Percentiles rank a stretch among this genome's conserved stretches.
phyloP scores from a whole-genome alignment of 2,113 vertebrate species.

The Mustela lutreola region DNA sequence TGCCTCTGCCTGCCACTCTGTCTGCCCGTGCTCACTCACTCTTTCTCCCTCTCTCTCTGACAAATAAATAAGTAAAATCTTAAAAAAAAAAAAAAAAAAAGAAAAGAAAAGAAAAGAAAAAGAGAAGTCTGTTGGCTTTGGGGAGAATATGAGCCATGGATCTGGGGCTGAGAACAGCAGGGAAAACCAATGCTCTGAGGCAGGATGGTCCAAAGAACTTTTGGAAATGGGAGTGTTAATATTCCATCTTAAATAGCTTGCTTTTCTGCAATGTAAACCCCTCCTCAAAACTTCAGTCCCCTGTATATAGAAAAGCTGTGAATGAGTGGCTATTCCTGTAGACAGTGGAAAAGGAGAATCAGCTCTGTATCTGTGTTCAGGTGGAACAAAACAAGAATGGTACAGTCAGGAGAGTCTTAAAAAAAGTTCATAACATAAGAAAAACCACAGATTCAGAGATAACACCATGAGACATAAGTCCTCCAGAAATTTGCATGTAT shows the following conservation, averaged over 20 bases:
- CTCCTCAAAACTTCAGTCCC: not conserved
- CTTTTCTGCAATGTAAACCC: not conserved
- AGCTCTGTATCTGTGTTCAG: not conserved
- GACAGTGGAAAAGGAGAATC: not conserved
- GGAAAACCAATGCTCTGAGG: not conserved
- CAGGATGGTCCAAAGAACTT: not conserved
- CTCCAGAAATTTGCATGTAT: not conserved
- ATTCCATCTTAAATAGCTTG: not conserved
- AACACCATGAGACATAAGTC: not conserved
- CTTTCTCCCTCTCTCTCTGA: no score
- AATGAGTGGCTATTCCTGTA: not conserved
- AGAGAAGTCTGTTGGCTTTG: not conserved
- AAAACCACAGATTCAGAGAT: not conserved
- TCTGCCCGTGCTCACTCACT: no score
- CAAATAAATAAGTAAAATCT: no score
- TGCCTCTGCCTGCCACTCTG: no score
- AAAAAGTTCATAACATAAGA: not conserved
- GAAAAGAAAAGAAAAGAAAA: no score
- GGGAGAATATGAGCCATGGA: not conserved
- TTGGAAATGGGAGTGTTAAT: not conserved
- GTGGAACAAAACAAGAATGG: not conserved
- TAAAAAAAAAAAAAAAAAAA: no score
- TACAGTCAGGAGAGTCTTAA: not conserved
- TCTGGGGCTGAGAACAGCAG: not conserved
- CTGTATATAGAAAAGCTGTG: not conserved